Conservation (phyloP, 2,888 invertebrate species). For the Ormyrus rosae region DNA sequence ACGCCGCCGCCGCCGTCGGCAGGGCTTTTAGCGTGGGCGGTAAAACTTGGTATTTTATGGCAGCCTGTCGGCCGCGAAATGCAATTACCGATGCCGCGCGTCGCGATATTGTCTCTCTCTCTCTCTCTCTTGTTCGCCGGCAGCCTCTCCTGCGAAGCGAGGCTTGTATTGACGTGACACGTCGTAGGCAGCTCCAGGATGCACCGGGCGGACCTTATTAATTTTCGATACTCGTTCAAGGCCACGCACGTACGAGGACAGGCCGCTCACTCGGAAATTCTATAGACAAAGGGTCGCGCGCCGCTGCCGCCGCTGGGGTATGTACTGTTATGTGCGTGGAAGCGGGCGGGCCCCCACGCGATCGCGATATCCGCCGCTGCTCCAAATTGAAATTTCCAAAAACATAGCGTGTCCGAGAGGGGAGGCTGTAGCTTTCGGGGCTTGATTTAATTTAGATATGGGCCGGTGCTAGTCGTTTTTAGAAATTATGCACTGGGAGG, state of each 20-base stretch:
- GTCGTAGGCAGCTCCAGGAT: neutral
- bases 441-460: constrained; percentile 30
- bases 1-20: neutral
- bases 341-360: neutral
- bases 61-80: constrained; percentile 27
- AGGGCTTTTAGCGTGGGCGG: constrained; percentile 54
- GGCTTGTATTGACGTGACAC: constrained; percentile 33
- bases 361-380: neutral
- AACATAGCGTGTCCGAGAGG: neutral
- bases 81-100: constrained; percentile 42
- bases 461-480: constrained; percentile 4
- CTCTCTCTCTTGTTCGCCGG: neutral
- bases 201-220: constrained; percentile 28
- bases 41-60: constrained; percentile 56
- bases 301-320: too few species aligned
- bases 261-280: neutral
- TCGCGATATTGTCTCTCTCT: constrained; percentile 24
- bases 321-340: neutral
- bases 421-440: neutral
- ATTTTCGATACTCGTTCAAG: constrained; percentile 46
- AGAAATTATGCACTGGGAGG: too few species aligned
- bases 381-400: constrained; percentile 32
- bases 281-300: neutral
- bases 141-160: neutral
- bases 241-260: neutral